Evolutionary conservation across 92 coral and sea anemone species (phyloP), one percentile per base, ranked within the genome.

Genomic region (Porites rus): DNA sequence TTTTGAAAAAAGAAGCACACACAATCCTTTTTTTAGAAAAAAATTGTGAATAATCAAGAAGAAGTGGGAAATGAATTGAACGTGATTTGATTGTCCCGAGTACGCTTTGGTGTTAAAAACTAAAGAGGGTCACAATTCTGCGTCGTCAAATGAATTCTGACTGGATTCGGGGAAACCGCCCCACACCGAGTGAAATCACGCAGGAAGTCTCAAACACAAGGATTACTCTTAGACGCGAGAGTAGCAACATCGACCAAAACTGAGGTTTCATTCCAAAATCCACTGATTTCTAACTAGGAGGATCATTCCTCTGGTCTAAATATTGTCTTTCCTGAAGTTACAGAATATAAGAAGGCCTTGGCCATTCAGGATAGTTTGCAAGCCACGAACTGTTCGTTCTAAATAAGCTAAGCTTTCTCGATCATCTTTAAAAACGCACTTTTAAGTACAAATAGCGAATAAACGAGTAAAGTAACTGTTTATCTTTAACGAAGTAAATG

Each of bases 181-280:
- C 51, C 84, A 24, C 10, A 25, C n/a, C 25, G 65, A 77, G 75
- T 20, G 85, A 83, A 83, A 83, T 83, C 87, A 59, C 87, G 51
- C 67, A 72, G 65, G 63, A 83, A 83, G 79, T 83, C 72, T 83
- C 76, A 69, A 69, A 19, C 11, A 14, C 72, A 43, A 43, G 78
- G 87, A 83, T 83, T 83, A 83, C 87, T 83, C 87, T 72, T 63
- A 18, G 50, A 43, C 51, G 72, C 79, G 79, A 83, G 79, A 83
- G 60, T 25, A n/a, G 22, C 21, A 70, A 53, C 28, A n/a, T 71
- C 72, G 56, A 63, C 46, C 4, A 80, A 9, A 69, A 59, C 22
- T 58, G 80, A 43, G 31, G 28, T 83, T 74, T 74, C 63, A 61
- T 83, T 19, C 28, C 10, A 61, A 20, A 64, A 77, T 21, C 28